Conservation (phyloP, 92 coral and sea anemone species). For the Desmophyllum pertusum region DNA sequence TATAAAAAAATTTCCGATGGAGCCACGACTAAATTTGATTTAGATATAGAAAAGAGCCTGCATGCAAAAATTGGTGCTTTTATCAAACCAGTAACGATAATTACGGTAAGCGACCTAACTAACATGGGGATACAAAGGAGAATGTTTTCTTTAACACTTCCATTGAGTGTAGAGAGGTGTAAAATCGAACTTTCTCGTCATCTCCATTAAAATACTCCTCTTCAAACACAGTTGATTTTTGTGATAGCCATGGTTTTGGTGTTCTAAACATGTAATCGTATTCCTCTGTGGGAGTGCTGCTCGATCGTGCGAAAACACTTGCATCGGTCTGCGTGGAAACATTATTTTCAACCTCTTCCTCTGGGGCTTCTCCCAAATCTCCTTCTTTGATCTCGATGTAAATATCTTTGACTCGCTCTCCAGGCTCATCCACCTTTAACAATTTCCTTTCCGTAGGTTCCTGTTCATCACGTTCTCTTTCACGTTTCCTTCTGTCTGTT, state of each 20-base stretch:
- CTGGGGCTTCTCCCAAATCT: slow-evolving; percentile 11
- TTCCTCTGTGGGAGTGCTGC: slow-evolving; percentile 35
- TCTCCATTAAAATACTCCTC: no score
- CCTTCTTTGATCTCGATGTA: slow-evolving; percentile 17
- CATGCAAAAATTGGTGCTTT: no score
- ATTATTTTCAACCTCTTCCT: slow-evolving; percentile 17
- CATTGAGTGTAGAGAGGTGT: background rate
- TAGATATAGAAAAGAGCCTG: no score
- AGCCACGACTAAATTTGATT: no score
- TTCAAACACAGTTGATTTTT: no score
- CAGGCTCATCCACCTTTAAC: slow-evolving; percentile 19
- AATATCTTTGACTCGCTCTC: slow-evolving; percentile 31
- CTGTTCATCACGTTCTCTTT: slow-evolving; percentile 25
- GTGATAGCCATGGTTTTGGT: no score
- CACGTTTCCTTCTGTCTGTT: slow-evolving; percentile 48
- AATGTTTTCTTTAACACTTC: background rate
- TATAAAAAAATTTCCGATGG: no score
- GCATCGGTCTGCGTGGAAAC: slow-evolving; percentile 34
- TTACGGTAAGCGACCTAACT: no score
- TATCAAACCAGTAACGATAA: no score
- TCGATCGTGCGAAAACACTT: slow-evolving; percentile 1
- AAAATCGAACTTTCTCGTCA: no score
- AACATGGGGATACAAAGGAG: no score
- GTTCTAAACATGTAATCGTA: slow-evolving; percentile 44
- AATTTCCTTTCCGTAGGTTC: slow-evolving; percentile 17